Conservation (phyloP, 2,888 invertebrate genomes). For the Polymixis lichenea region DNA sequence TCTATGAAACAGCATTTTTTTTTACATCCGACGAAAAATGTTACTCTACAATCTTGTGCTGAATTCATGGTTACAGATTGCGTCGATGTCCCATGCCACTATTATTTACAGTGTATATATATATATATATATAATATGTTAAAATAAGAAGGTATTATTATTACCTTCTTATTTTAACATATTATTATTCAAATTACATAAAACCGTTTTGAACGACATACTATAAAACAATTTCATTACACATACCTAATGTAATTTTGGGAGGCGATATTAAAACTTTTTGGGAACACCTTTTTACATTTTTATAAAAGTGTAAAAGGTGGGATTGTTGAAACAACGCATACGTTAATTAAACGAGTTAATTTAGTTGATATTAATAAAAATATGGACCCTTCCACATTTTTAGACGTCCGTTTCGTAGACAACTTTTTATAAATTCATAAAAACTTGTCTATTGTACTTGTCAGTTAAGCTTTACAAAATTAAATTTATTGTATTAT, state of each 20-base stretch:
- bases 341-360: constrained; percentile 43
- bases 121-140: too few species aligned
- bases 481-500: too few species aligned
- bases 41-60: too few species aligned
- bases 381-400: background rate
- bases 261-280: constrained; percentile 23
- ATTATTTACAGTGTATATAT: too few species aligned
- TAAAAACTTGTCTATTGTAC: background rate
- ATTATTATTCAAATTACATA: background rate
- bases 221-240: constrained; percentile 9
- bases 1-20: too few species aligned
- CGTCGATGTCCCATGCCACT: too few species aligned
- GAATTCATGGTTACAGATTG: too few species aligned
- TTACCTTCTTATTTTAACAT: background rate
- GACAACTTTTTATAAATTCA: background rate
- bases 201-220: background rate
- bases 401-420: background rate
- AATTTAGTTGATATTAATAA: constrained; percentile 26
- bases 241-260: constrained; percentile 3
- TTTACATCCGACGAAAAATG: too few species aligned
- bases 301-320: constrained; percentile 17
- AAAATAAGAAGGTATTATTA: too few species aligned
- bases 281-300: constrained; percentile 31
- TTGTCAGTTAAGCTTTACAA: too few species aligned
- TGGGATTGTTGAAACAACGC: constrained; percentile 50